These are phyloP conservation scores for Aphaenogaster floridana DNA, from an alignment of 1,140 invertebrate species.

Conservation along the genomic window DNA sequence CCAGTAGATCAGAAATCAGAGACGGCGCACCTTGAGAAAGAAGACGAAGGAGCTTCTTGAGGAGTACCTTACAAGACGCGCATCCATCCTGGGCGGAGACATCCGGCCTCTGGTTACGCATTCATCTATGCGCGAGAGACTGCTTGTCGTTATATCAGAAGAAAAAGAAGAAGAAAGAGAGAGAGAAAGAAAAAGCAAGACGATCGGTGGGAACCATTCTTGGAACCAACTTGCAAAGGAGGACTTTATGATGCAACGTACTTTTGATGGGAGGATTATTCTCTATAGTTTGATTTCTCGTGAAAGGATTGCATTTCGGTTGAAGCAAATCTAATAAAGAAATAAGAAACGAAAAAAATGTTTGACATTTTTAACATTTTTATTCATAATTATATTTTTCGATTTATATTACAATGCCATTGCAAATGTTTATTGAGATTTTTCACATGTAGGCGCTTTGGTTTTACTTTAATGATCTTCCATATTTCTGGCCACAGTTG, in stretches of 20 bases:
- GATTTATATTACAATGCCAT: not conserved
- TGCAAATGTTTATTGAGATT: not conserved
- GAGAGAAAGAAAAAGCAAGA: conserved; percentile 17
- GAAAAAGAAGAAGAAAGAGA: conserved; percentile 27
- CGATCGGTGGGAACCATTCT: conserved; percentile 70
- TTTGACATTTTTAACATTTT: not conserved
- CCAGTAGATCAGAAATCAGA: conserved; percentile 86
- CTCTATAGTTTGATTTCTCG: not conserved
- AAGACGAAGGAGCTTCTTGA: conserved; percentile 76
- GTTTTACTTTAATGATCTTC: not conserved
- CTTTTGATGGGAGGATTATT: conserved; percentile 27
- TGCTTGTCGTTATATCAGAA: conserved; percentile 67
- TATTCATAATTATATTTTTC: not conserved
- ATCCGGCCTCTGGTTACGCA: conserved; percentile 86
- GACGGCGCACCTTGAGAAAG: conserved; percentile 78
- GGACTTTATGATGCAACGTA: conserved; percentile 55
- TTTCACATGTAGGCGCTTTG: not conserved
- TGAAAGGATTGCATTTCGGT: conserved; percentile 1
- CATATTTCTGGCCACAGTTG: not conserved
- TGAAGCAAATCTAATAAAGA: not conserved
- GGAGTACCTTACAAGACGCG: conserved; percentile 80
- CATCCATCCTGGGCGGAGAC: conserved; percentile 86
- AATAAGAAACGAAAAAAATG: too few species aligned
- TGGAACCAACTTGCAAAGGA: conserved; percentile 37
- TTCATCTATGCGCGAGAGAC: conserved; percentile 76